Conservation (phyloP, 2,113 vertebrate genomes). For the Prinia subflava region DNA sequence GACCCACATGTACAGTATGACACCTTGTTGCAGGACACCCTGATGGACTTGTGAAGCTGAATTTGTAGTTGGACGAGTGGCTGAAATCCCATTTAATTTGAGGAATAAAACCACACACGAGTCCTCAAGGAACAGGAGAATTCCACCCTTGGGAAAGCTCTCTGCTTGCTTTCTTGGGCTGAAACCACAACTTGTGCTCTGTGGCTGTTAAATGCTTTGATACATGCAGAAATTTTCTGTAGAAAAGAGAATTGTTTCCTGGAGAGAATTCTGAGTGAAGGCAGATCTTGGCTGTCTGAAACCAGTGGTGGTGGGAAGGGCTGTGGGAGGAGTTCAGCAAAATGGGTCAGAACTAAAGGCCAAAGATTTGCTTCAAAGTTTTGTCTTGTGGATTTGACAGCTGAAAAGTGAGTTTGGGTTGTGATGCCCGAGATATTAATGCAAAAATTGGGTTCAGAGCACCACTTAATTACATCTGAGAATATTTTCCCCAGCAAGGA, state of each 20-base stretch:
- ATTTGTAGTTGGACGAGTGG: background rate
- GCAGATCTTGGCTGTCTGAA: background rate
- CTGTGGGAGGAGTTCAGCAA: background rate
- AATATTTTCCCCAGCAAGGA: background rate
- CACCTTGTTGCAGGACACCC: background rate
- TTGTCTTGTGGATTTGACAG: background rate
- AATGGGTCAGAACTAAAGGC: background rate
- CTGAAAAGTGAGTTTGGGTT: background rate
- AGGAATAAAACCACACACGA: background rate
- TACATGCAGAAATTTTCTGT: background rate
- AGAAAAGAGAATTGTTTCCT: background rate
- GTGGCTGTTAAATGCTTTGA: background rate
- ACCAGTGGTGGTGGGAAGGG: background rate
- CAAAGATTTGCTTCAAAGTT: background rate
- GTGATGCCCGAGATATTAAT: background rate
- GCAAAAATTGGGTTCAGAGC: background rate
- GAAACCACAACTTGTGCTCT: background rate
- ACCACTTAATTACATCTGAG: background rate
- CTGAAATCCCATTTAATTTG: background rate
- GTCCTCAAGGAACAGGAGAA: background rate
- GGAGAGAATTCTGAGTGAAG: background rate
- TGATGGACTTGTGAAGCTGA: background rate
- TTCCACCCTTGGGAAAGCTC: background rate
- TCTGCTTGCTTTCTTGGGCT: background rate
- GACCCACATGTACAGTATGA: background rate